Conservation (phyloP, 2,888 invertebrate species). For the Myopa tessellatipennis region DNA sequence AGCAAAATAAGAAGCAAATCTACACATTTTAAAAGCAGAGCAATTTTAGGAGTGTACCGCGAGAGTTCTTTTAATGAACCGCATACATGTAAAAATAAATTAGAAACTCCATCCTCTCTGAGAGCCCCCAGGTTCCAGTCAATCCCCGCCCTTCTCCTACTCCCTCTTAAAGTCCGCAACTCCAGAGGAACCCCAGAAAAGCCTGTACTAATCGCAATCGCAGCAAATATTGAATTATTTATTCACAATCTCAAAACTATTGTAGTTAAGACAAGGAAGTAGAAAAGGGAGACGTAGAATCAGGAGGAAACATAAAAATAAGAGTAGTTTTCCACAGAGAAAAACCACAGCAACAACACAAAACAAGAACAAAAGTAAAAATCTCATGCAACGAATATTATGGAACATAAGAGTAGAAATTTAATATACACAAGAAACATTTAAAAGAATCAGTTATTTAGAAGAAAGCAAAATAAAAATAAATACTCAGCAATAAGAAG, state of each 20-base stretch:
- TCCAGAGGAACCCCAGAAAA: neutral
- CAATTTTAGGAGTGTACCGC: neutral
- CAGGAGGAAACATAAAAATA: slow-evolving; percentile 24
- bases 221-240: neutral
- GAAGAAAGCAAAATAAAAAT: slow-evolving; percentile 7
- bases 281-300: too few species aligned
- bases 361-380: slow-evolving; percentile 61
- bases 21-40: neutral
- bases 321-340: slow-evolving; percentile 47
- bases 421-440: slow-evolving; percentile 58
- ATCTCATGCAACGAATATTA: slow-evolving; percentile 69
- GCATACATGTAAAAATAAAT: neutral
- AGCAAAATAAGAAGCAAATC: slow-evolving; percentile 1
- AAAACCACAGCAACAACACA: slow-evolving; percentile 58
- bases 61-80: neutral
- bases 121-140: neutral
- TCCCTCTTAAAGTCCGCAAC: neutral
- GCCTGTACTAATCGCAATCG: neutral
- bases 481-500: slow-evolving; percentile 22
- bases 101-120: neutral
- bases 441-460: slow-evolving; percentile 30
- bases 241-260: neutral
- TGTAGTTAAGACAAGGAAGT: slow-evolving; percentile 2
- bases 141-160: too few species aligned
- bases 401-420: slow-evolving; percentile 68